Evolutionary conservation across 2,888 invertebrate genomes (phyloP).

Genomic region (Rhagium mordax): DNA sequence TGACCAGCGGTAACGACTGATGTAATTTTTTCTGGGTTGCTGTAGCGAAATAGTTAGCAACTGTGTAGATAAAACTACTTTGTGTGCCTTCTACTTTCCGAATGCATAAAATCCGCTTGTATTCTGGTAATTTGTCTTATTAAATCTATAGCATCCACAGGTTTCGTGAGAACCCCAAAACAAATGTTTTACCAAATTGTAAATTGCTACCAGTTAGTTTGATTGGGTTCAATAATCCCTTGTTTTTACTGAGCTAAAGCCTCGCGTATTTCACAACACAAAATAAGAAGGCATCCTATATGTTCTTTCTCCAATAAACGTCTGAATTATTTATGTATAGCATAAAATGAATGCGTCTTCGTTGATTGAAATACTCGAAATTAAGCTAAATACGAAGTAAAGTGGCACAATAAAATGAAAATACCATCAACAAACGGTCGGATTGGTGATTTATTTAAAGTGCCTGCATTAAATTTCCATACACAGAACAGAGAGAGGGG

Average conservation of each 20-base stretch:
- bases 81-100: too few relatives aligned
- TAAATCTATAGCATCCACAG: too few relatives aligned
- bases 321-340: slow-evolving; percentile 26
- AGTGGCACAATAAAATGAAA: slow-evolving; percentile 27
- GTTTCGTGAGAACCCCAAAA: too few relatives aligned
- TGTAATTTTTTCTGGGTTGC: too few relatives aligned
- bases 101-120: too few relatives aligned
- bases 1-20: too few relatives aligned
- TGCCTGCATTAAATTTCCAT: slow-evolving; percentile 26
- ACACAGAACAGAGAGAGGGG: slow-evolving; percentile 8
- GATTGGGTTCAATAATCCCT: too few relatives aligned
- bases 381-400: slow-evolving; percentile 24
- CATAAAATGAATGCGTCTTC: slow-evolving; percentile 20
- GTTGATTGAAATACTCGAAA: slow-evolving; percentile 22
- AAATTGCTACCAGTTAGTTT: too few relatives aligned
- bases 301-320: slow-evolving; percentile 6
- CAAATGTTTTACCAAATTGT: too few relatives aligned
- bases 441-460: slow-evolving; percentile 24
- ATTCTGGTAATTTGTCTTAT: too few relatives aligned
- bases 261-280: not conserved
- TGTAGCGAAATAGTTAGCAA: too few relatives aligned
- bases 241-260: not conserved
- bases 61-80: too few relatives aligned
- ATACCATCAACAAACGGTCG: slow-evolving; percentile 10
- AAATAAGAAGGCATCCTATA: not conserved